Base-by-base conservation (phyloP, 2,888 invertebrate species). In the Gymnocheta viridis region DNA sequence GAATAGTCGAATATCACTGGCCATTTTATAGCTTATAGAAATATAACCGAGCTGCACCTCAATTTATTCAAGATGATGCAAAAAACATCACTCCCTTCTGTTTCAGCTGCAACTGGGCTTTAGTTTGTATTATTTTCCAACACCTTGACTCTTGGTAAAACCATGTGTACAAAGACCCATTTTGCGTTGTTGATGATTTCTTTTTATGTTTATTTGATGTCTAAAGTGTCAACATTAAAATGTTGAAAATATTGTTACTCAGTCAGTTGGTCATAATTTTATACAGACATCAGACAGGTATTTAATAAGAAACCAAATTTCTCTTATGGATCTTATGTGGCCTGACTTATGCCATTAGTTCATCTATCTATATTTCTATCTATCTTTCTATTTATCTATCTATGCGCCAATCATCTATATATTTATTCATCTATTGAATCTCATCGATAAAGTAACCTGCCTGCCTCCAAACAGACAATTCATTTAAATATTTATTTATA, bases 201-300 rank as follows among this genome's bases (percentile, higher is more conserved):
- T 49, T 49, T 49, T 62, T 9, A 32, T 41, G 17, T 70, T 24
- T 62, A 14, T 76, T 38, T 35, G 12, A 32, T 44, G 70, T 72
- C 35, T 32, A 12, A 67, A 58, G 62, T 77, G 80, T 83, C 76
- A 80, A 67, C 67, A 70, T 29, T 67, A 77, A 83, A 80, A 80
- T 81, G 47, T 51, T 67, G 27, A 67, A 77, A 77, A 83, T 83
- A 81, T 74, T 80, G 74, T 72, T 60, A 83, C 29, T 72, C 83
- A 80, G 80, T 83, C 76, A 77, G 58, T 74, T 69, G 72, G 60
- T 74, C 81, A 81, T 81, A 74, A 81, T 41, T 73, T 67, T n/a
- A 41, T 47, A 22, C 56, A 66, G 67, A 35, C 27, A 56, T 47
- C 49, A 81, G 14, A 67, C 51, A 66, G 5, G n/a, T 10, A 66